Percentiles rank a stretch among this genome's conserved stretches.
Evolutionary conservation across 2,888 invertebrate genomes (phyloP).

Genomic region (Strigamia transsilvanica): DNA sequence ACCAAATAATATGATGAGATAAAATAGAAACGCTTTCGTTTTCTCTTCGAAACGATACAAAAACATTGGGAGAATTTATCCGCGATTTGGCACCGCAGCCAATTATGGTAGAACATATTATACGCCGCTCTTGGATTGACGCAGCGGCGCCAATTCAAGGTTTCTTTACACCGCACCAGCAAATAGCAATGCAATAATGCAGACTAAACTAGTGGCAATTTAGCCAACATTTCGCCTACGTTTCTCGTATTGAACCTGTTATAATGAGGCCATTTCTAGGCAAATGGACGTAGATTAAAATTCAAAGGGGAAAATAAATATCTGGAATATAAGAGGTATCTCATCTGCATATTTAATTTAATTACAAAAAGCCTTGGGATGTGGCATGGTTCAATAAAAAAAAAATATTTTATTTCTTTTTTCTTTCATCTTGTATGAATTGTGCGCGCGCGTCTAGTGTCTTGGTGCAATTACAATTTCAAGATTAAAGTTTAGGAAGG

Average conservation of each 20-base stretch:
- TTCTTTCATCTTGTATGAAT: background rate
- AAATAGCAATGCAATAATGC: too few species aligned
- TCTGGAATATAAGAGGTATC: background rate
- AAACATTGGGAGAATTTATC: too few species aligned
- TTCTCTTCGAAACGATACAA: too few species aligned
- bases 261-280: slow-evolving; percentile 31
- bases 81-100: too few species aligned
- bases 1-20: background rate
- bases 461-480: slow-evolving; percentile 7
- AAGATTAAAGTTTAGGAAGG: slow-evolving; percentile 1
- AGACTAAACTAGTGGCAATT: background rate
- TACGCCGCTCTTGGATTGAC: too few species aligned
- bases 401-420: background rate
- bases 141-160: too few species aligned
- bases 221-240: slow-evolving; percentile 17
- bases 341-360: slow-evolving; percentile 37
- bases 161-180: too few species aligned
- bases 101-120: too few species aligned
- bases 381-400: background rate
- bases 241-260: slow-evolving; percentile 15
- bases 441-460: background rate
- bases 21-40: too few species aligned
- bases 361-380: background rate
- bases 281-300: slow-evolving; percentile 33
- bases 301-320: slow-evolving; percentile 17